Percentiles rank a stretch among this genome's conserved stretches.
Conservation (phyloP, 2,797 vertebrate genomes). For the Sciurus vulgaris region DNA sequence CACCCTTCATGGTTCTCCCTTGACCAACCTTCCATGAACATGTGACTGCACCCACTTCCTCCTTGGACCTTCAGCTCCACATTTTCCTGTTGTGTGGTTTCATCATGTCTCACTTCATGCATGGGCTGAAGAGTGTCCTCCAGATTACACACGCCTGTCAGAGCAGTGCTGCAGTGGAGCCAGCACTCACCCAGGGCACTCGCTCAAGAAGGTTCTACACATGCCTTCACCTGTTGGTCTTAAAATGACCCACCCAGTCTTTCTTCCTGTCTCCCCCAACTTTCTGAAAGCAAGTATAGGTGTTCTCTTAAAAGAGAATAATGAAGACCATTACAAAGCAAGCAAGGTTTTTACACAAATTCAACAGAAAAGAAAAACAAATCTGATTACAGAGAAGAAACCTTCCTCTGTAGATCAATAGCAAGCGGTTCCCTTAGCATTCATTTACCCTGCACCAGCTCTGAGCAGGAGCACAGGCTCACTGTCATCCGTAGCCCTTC, state of each 20-base stretch:
- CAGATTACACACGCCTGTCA: neutral
- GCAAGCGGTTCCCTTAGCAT: accelerated
- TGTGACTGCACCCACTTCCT: accelerated
- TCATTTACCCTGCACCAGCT: accelerated
- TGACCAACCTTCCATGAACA: neutral
- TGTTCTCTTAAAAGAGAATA: conserved; percentile 43
- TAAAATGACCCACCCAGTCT: neutral
- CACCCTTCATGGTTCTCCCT: neutral
- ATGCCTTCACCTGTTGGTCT: neutral
- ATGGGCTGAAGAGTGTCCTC: neutral
- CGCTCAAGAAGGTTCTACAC: neutral
- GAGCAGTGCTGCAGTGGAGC: neutral
- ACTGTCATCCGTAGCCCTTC: neutral
- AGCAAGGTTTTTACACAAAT: neutral
- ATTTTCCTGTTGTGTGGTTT: neutral
- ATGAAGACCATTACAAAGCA: neutral
- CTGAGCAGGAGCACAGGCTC: neutral
- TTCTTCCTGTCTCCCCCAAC: neutral
- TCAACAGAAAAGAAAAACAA: neutral
- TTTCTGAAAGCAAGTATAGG: neutral
- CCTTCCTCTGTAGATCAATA: neutral
- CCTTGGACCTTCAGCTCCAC: accelerated
- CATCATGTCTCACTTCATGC: accelerated
- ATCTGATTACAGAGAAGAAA: neutral
- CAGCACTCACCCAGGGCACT: neutral